phyloP scores from a whole-genome alignment of 2,888 invertebrate genomes.

The Hartigia nigra region DNA sequence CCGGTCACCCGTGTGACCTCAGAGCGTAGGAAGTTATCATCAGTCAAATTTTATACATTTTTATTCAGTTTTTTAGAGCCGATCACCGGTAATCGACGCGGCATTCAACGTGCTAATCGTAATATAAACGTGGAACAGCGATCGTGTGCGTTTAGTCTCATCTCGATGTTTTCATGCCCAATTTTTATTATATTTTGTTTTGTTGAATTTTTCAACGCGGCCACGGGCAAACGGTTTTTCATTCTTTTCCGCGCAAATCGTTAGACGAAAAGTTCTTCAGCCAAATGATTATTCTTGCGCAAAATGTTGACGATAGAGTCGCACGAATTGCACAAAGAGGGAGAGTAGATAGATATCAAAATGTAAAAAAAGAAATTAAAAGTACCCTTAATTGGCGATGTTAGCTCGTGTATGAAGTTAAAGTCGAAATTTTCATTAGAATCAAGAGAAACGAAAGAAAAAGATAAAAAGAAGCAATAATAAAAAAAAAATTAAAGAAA shows the following conservation, averaged over 20 bases:
- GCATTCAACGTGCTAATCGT: too few species aligned
- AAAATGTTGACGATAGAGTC: background rate
- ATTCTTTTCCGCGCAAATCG: constrained; percentile 6
- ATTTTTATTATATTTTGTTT: constrained; percentile 3
- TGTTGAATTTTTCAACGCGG: constrained; percentile 20
- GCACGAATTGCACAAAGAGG: background rate
- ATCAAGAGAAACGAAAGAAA: background rate
- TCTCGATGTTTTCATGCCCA: constrained; percentile 20
- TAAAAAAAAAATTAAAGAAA: constrained; percentile 23
- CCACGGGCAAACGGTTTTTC: constrained; percentile 18
- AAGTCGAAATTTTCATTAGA: constrained; percentile 3
- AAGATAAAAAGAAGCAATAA: constrained; percentile 14
- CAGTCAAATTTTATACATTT: too few species aligned
- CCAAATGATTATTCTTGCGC: background rate
- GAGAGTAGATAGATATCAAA: background rate
- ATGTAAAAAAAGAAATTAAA: background rate
- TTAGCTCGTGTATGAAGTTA: background rate
- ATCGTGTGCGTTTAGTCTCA: constrained; percentile 31
- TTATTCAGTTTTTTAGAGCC: too few species aligned
- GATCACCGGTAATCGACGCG: too few species aligned
- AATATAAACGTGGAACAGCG: background rate
- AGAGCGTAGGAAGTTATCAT: too few species aligned
- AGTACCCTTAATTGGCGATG: background rate
- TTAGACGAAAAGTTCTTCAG: background rate
- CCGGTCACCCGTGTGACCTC: too few species aligned